phyloP scores from a whole-genome alignment of 1,140 invertebrate species.

The Atta texana region DNA sequence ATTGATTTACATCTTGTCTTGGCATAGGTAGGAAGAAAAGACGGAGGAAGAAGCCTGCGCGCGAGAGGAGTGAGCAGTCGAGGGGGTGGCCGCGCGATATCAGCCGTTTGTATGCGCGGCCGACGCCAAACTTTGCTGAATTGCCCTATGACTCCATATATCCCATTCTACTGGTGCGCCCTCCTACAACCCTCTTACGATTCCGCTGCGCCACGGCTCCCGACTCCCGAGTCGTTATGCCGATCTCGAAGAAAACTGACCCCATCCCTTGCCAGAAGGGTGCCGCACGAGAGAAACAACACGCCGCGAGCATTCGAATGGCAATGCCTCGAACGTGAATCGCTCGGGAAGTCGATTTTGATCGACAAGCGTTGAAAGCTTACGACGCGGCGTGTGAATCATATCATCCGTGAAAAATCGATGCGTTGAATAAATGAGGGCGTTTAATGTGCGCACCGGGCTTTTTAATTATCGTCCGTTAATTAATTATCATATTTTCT shows the following conservation, averaged over 20 bases:
- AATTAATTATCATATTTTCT: slow-evolving; percentile 62
- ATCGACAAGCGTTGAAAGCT: slow-evolving; percentile 37
- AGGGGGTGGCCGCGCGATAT: slow-evolving; percentile 79
- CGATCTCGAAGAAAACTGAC: slow-evolving; percentile 74
- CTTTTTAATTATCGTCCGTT: slow-evolving; percentile 61
- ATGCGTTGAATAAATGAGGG: slow-evolving; percentile 53
- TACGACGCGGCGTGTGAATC: slow-evolving; percentile 45
- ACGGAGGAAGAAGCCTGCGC: slow-evolving; percentile 58
- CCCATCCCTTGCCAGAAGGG: slow-evolving; percentile 16
- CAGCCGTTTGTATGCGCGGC: slow-evolving; percentile 85
- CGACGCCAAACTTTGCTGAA: slow-evolving; percentile 85
- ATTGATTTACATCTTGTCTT: slow-evolving; percentile 86
- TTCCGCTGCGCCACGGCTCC: slow-evolving; percentile 61
- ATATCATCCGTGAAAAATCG: slow-evolving; percentile 58
- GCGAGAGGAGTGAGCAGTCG: slow-evolving; percentile 55
- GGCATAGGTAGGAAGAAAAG: slow-evolving; percentile 53
- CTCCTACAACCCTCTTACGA: slow-evolving; percentile 65
- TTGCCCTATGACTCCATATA: slow-evolving; percentile 84
- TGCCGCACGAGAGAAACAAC: slow-evolving; percentile 60
- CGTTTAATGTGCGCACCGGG: slow-evolving; percentile 55
- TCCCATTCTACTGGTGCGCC: slow-evolving; percentile 71
- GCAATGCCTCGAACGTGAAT: slow-evolving; percentile 24
- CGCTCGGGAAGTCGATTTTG: slow-evolving; percentile 61
- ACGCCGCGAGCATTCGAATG: slow-evolving; percentile 56
- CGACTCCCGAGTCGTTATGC: slow-evolving; percentile 72